Evolutionary conservation across 2,797 vertebrate genomes (phyloP).

Genomic region (Rhinophrynus dorsalis): DNA sequence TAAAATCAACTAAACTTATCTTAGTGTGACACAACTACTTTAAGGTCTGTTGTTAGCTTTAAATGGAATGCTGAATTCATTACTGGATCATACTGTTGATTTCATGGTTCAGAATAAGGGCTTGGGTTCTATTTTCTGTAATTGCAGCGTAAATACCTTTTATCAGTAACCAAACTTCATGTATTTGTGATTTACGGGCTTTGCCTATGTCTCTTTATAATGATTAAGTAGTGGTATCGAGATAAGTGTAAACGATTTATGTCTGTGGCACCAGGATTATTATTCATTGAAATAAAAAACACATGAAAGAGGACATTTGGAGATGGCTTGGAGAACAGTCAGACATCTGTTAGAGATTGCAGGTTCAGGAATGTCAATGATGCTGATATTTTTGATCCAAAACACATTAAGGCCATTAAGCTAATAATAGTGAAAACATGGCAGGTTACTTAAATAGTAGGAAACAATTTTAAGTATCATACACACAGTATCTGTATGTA

Average conservation of each 20-base stretch:
- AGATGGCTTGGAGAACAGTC: constrained; percentile 46
- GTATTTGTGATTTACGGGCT: not conserved
- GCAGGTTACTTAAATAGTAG: constrained; percentile 51
- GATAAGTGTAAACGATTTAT: constrained; percentile 50
- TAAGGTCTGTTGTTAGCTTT: too few species aligned
- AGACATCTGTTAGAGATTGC: constrained; percentile 58
- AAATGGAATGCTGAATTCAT: too few species aligned
- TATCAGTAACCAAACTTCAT: not conserved
- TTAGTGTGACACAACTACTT: too few species aligned
- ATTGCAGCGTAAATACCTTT: not conserved
- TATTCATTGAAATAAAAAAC: constrained; percentile 59
- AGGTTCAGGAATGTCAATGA: constrained; percentile 55
- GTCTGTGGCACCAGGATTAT: constrained; percentile 46
- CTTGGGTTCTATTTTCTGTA: not conserved
- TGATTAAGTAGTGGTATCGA: constrained; percentile 37
- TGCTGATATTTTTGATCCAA: constrained; percentile 55
- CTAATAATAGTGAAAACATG: constrained; percentile 37
- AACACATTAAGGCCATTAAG: constrained; percentile 22
- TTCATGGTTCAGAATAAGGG: not conserved
- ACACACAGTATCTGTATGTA: too few species aligned
- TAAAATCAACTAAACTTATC: too few species aligned
- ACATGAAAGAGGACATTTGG: constrained; percentile 49
- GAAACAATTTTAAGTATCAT: constrained; percentile 16
- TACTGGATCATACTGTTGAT: not conserved
- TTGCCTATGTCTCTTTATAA: not conserved